Conservation (phyloP, 2,888 invertebrate genomes). For the Ligdia adustata region DNA sequence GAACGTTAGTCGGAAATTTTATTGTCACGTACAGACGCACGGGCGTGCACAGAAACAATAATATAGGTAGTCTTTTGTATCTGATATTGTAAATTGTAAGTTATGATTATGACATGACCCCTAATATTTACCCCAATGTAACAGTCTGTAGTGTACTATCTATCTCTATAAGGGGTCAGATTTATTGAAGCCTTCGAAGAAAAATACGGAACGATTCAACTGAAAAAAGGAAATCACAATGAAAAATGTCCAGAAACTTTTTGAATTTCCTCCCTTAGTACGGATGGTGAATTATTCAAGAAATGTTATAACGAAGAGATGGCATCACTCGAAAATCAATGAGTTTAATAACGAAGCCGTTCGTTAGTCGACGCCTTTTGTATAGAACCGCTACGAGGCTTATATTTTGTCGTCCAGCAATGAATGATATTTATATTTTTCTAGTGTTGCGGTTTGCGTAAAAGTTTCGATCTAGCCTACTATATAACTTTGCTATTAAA, state of each 20-base stretch:
- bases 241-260: conserved; percentile 37
- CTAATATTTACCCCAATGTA: conserved; percentile 29
- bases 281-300: conserved; percentile 56
- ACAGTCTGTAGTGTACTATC: conserved; percentile 28
- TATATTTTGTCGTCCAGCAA: too few species aligned
- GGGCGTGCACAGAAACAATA: not conserved
- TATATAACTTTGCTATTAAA: too few species aligned
- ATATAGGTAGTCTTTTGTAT: conserved; percentile 16
- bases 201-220: conserved; percentile 28
- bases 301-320: conserved; percentile 55
- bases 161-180: conserved; percentile 28
- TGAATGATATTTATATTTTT: too few species aligned
- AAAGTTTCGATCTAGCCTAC: too few species aligned
- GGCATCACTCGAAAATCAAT: conserved; percentile 57
- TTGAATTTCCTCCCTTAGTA: conserved; percentile 47
- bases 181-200: conserved; percentile 28
- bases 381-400: conserved; percentile 6
- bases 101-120: conserved; percentile 36
- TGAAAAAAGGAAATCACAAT: conserved; percentile 25
- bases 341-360: conserved; percentile 52
- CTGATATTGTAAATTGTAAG: conserved; percentile 36
- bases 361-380: conserved; percentile 15
- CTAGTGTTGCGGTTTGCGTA: too few species aligned
- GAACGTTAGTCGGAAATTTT: conserved; percentile 4
- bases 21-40: conserved; percentile 7